phyloP scores from a whole-genome alignment of 2,888 invertebrate species.

The Trypoxylon attenuatum region DNA sequence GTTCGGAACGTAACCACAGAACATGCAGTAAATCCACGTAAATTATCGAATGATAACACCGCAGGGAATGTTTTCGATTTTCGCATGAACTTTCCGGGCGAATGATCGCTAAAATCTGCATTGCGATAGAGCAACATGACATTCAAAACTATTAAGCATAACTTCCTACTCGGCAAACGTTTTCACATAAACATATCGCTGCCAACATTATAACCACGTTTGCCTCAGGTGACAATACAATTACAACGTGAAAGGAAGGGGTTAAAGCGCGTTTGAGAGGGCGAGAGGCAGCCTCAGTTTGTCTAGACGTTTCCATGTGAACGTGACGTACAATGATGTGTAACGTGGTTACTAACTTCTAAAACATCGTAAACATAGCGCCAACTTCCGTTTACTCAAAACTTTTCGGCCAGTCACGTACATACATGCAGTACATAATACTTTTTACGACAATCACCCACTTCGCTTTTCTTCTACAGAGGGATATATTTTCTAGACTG shows the following conservation, averaged over 20 bases:
- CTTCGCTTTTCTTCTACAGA: constrained; percentile 1
- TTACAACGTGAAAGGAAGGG: constrained; percentile 39
- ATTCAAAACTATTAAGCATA: constrained; percentile 41
- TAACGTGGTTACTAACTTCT: constrained; percentile 38
- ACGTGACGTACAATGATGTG: constrained; percentile 34
- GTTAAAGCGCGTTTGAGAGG: constrained; percentile 20
- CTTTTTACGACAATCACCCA: neutral
- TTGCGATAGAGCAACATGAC: no score
- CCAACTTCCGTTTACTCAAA: constrained; percentile 27
- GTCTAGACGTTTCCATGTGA: constrained; percentile 36
- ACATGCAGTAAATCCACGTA: no score
- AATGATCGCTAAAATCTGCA: no score
- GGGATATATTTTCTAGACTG: no score
- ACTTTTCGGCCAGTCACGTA: constrained; percentile 21
- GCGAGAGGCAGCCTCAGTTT: constrained; percentile 34
- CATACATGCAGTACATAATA: neutral
- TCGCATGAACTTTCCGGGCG: no score
- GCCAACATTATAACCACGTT: constrained; percentile 53
- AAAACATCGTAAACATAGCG: constrained; percentile 32
- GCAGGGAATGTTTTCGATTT: no score
- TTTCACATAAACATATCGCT: constrained; percentile 39
- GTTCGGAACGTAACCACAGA: no score
- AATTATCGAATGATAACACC: no score
- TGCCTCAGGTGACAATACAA: constrained; percentile 48
- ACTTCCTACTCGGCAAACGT: constrained; percentile 20